phyloP scores from a whole-genome alignment of 2,113 vertebrate species.

The Drymodes brunneopygia region DNA sequence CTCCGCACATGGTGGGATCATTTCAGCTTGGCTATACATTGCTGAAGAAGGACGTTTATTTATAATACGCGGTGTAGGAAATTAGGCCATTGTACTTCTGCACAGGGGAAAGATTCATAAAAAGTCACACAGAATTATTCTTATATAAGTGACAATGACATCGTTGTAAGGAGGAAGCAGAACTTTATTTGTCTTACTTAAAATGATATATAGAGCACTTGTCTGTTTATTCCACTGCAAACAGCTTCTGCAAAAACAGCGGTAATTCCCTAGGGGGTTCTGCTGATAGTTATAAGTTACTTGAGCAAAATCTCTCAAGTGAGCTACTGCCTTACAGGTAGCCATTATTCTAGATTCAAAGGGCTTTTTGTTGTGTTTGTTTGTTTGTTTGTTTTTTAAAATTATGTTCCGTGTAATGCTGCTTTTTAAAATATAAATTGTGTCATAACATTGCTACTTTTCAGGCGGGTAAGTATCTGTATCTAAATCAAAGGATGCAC shows the following conservation, averaged over 20 bases:
- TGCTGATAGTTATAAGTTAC: constrained; percentile 84
- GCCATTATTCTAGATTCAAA: constrained; percentile 83
- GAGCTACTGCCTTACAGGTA: constrained; percentile 81
- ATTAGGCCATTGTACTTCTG: constrained; percentile 82
- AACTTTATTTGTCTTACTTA: constrained; percentile 88
- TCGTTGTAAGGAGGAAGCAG: constrained; percentile 82
- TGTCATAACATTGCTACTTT: constrained; percentile 70
- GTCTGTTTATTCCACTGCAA: constrained; percentile 85
- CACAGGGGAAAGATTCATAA: constrained; percentile 85
- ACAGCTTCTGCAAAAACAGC: constrained; percentile 83
- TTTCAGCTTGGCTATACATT: constrained; percentile 53
- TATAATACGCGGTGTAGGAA: constrained; percentile 75
- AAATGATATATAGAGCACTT: constrained; percentile 86
- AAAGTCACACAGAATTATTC: constrained; percentile 84
- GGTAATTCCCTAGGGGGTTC: constrained; percentile 68
- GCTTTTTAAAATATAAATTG: constrained; percentile 77
- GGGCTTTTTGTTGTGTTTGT: constrained; percentile 69
- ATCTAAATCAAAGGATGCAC: constrained; percentile 65
- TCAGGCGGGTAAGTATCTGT: constrained; percentile 62
- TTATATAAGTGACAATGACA: constrained; percentile 85
- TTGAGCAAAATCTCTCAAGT: constrained; percentile 80
- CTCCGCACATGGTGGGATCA: not conserved
- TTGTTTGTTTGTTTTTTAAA: constrained; percentile 59
- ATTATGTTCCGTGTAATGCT: constrained; percentile 66
- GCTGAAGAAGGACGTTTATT: constrained; percentile 76